These are phyloP conservation scores for Pelodytes ibericus DNA, from an alignment of 2,797 vertebrate genomes.

Conservation along the genomic window DNA sequence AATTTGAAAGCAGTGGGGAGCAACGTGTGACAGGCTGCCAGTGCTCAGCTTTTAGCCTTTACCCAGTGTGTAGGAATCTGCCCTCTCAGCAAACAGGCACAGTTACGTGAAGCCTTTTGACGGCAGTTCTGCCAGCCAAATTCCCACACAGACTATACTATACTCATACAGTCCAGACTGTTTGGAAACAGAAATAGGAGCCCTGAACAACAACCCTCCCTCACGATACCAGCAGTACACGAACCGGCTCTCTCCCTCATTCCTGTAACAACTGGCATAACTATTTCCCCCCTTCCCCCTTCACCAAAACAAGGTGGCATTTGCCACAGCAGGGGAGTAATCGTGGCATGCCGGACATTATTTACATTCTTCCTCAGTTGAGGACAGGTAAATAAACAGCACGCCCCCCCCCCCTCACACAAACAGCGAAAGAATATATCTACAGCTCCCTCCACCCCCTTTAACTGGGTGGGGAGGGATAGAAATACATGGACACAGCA, in stretches of 20 bases:
- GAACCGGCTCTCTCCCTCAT: constrained; percentile 62
- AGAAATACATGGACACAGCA: background rate
- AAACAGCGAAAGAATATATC: too few relatives aligned
- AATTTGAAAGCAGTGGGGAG: background rate
- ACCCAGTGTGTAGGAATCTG: constrained; percentile 64
- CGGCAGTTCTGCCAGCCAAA: constrained; percentile 27
- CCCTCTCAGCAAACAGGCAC: constrained; percentile 65
- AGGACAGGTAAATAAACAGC: background rate
- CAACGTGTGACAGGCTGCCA: background rate
- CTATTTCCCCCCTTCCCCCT: constrained; percentile 17
- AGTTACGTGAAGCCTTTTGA: constrained; percentile 46
- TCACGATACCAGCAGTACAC: constrained; percentile 58
- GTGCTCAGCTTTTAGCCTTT: constrained; percentile 40
- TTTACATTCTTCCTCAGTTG: background rate
- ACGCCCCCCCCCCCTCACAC: background rate
- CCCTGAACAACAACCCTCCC: constrained; percentile 56
- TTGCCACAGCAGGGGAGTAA: constrained; percentile 12
- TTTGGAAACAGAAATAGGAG: constrained; percentile 37
- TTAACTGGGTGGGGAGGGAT: background rate
- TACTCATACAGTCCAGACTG: constrained; percentile 38
- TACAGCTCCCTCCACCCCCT: background rate
- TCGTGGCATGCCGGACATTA: background rate
- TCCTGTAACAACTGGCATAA: constrained; percentile 45
- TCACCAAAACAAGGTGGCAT: constrained; percentile 35
- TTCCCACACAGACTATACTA: constrained; percentile 39